Conservation (phyloP, 1,140 invertebrate genomes). For the Pseudomyrmex flavicornis region DNA sequence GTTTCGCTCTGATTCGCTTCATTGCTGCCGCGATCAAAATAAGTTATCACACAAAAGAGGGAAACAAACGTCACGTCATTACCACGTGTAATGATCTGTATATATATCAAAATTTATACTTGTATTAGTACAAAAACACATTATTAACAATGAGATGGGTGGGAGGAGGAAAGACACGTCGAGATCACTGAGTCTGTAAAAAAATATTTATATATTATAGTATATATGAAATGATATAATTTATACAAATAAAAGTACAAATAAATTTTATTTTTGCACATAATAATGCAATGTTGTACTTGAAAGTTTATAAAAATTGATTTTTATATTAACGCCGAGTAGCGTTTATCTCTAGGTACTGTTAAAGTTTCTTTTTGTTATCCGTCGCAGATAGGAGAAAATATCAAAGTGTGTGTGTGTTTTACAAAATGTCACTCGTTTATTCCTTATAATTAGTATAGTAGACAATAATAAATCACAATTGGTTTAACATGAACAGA, state of each 20-base stretch:
- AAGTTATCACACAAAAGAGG: conserved; percentile 15
- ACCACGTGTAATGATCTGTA: conserved; percentile 20
- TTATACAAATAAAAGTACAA: too few relatives aligned
- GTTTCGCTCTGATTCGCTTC: conserved; percentile 43
- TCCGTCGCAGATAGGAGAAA: not conserved
- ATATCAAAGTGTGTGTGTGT: conserved; percentile 35
- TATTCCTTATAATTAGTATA: conserved; percentile 73
- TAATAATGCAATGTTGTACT: too few relatives aligned
- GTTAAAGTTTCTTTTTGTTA: not conserved
- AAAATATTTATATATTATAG: too few relatives aligned
- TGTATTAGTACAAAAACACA: conserved; percentile 17
- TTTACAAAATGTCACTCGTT: conserved; percentile 73
- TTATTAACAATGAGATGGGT: conserved; percentile 21
- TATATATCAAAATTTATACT: not conserved
- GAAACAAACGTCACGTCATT: conserved; percentile 3
- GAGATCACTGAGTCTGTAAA: too few relatives aligned
- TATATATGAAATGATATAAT: too few relatives aligned
- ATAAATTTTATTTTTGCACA: too few relatives aligned
- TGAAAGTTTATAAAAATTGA: too few relatives aligned
- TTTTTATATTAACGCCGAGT: not conserved
- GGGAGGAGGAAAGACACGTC: not conserved
- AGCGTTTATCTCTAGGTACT: not conserved
- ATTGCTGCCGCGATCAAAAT: conserved; percentile 8
- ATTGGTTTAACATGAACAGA: conserved; percentile 51
- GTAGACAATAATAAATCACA: conserved; percentile 78